Base-by-base conservation (phyloP, 2,888 invertebrate species). In the Eupithecia centaureata region DNA sequence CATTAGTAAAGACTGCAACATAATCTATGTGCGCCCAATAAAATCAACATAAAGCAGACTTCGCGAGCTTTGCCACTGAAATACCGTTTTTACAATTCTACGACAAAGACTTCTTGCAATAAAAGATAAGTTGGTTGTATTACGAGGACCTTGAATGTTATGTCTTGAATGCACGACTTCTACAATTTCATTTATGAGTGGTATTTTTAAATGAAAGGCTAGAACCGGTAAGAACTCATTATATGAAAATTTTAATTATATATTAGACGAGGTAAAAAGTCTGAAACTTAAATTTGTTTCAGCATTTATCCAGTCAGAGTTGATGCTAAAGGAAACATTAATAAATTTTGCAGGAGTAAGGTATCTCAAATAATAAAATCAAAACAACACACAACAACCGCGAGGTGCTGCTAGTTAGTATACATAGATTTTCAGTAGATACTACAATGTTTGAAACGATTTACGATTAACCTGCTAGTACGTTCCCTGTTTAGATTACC, bases 11-110 rank as follows among this genome's bases (percentile, higher is more conserved):
- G 35, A 52, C 57, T 32, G 15, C 47, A 47, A 15, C 12, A 58
- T 57, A 32, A 63, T 57, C 47, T 63, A 42, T 57, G 63, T 18
- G 47, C 47, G 22, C 33, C 63, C 38, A 33, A 54, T 61, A 63
- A 60, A 68, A 61, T 71, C 54, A 52, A 52, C 67, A 47, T 47
- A 67, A 63, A 42, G 33, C 54, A 38, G 60, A 61, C 65, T 60
- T 47, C 1, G 47, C 3, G 54, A 65, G 61, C 54, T 60, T 61
- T 32, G 38, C 30, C 13, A 52, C 27, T 52, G 52, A 25, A 52
- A 47, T 47, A 47, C 47, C 12, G 47, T 47, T 47, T 47, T 47
- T 47, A 47, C 10, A 12, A 22, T 47, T 22, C 10, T 47, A 12
- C 47, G 47, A 47, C 47, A 47, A 47, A 22, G 10, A 22, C 47